Percentiles rank a stretch among this genome's conserved stretches.
phyloP scores from a whole-genome alignment of 2,113 vertebrate genomes.

The Silurus glanis region DNA sequence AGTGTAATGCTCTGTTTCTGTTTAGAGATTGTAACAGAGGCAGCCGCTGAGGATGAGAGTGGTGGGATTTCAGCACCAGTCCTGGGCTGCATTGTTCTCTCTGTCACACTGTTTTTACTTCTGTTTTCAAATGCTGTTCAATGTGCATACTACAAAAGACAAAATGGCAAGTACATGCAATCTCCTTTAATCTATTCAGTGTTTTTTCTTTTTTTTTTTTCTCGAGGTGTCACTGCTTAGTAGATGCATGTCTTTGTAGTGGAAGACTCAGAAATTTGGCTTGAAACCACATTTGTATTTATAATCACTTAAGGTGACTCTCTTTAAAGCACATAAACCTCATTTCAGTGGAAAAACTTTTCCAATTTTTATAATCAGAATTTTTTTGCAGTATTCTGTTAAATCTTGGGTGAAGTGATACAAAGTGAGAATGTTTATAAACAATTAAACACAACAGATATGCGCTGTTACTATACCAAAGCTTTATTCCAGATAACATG shows the following conservation, averaged over 20 bases:
- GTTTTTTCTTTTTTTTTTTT: too few species aligned
- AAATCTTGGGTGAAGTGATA: background rate
- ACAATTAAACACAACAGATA: background rate
- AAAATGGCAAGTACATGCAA: constrained; percentile 47
- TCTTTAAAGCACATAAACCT: background rate
- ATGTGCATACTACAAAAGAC: constrained; percentile 41
- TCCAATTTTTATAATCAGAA: background rate
- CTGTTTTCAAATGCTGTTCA: constrained; percentile 41
- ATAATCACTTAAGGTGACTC: background rate
- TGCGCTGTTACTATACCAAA: background rate
- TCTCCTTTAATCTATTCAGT: background rate
- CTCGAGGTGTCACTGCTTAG: background rate
- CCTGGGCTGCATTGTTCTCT: constrained; percentile 53
- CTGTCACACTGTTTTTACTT: constrained; percentile 45
- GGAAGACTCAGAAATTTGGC: background rate
- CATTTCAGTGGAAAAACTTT: background rate
- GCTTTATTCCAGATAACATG: background rate
- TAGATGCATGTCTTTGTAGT: background rate
- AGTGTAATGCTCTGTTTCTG: background rate
- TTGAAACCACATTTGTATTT: background rate
- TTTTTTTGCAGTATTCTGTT: background rate
- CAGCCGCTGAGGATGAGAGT: background rate
- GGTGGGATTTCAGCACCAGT: constrained; percentile 27
- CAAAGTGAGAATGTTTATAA: background rate
- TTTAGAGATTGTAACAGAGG: background rate